Conservation (phyloP, 2,113 vertebrate species). For the Neotoma lepida region DNA sequence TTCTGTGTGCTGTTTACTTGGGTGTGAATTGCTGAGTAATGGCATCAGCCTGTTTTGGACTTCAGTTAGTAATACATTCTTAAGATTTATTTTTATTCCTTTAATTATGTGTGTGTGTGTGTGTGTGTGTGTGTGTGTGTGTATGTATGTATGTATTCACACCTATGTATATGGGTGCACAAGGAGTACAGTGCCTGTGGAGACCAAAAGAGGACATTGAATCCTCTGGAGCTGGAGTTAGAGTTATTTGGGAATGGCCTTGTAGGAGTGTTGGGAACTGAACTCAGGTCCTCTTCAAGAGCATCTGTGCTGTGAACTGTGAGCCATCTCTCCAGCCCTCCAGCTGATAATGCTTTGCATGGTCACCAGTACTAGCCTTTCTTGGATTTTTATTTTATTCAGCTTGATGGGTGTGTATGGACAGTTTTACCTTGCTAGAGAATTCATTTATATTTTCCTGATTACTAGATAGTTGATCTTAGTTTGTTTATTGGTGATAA, state of each 20-base stretch:
- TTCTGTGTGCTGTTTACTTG: not conserved
- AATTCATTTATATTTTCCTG: not conserved
- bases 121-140: not conserved
- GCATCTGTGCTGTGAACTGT: not conserved
- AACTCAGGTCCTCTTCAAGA: not conserved
- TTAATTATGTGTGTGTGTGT: not conserved
- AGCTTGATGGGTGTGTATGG: not conserved
- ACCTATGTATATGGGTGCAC: not conserved
- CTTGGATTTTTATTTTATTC: not conserved
- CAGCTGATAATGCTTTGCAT: not conserved
- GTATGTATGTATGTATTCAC: no score
- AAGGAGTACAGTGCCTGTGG: not conserved
- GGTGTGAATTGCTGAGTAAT: not conserved
- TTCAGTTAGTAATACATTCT: not conserved
- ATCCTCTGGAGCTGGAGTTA: not conserved
- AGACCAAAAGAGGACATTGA: not conserved
- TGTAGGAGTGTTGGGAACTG: not conserved
- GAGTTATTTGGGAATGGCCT: not conserved
- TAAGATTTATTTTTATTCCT: not conserved
- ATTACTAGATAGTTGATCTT: not conserved
- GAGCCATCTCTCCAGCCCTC: not conserved
- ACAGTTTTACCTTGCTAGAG: not conserved
- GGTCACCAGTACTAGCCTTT: not conserved
- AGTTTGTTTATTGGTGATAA: constrained; percentile 6
- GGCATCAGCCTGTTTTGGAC: not conserved